Evolutionary conservation across 2,888 invertebrate genomes (phyloP).

Genomic region (Zelleria hepariella): DNA sequence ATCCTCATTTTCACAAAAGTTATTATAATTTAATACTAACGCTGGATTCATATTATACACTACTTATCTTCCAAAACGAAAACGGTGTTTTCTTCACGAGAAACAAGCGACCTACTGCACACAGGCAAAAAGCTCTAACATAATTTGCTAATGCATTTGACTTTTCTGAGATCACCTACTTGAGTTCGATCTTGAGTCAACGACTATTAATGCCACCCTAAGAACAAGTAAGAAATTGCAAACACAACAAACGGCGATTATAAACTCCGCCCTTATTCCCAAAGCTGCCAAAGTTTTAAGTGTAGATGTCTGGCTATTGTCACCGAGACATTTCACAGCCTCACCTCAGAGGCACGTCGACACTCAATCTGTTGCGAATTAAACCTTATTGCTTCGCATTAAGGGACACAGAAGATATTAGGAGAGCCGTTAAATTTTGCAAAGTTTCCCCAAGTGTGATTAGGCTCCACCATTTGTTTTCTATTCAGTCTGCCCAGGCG

Average conservation of each 20-base stretch:
- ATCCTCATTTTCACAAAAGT: no score
- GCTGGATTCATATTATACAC: no score
- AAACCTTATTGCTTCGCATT: neutral
- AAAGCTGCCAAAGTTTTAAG: neutral
- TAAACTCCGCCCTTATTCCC: neutral
- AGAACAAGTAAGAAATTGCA: neutral
- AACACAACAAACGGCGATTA: neutral
- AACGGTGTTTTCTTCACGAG: no score
- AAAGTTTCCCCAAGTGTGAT: neutral
- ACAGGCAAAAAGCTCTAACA: no score
- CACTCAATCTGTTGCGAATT: neutral
- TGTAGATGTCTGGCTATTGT: neutral
- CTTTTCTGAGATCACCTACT: no score
- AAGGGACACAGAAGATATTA: neutral
- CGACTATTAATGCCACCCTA: no score
- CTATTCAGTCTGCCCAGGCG: neutral
- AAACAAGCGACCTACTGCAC: no score
- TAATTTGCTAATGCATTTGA: no score
- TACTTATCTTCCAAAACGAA: no score
- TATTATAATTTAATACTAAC: no score
- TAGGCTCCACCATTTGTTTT: constrained; percentile 1
- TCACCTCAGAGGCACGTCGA: neutral
- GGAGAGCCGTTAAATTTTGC: neutral
- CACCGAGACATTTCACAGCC: neutral
- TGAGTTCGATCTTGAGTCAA: no score